phyloP scores from a whole-genome alignment of 2,797 vertebrate genomes.

The Squalus acanthias region DNA sequence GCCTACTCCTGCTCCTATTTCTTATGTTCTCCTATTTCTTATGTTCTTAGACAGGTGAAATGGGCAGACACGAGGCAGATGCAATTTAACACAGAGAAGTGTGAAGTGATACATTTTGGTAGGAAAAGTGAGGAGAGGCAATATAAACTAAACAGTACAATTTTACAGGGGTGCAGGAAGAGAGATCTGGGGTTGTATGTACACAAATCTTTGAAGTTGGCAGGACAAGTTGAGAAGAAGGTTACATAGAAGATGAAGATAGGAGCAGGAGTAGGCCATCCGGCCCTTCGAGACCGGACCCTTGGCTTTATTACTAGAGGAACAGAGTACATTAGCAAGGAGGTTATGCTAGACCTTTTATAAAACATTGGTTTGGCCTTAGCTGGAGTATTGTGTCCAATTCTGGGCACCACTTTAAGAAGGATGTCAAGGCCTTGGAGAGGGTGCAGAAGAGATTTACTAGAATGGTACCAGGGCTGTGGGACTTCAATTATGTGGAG shows the following conservation, averaged over 20 bases:
- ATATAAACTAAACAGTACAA: neutral
- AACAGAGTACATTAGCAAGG: neutral
- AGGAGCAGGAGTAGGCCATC: no score
- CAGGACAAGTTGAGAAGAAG: neutral
- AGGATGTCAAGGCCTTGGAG: neutral
- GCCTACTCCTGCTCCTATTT: no score
- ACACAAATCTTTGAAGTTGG: neutral
- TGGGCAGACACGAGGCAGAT: neutral
- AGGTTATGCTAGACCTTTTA: neutral
- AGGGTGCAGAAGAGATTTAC: neutral
- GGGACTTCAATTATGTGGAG: neutral
- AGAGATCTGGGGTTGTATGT: neutral
- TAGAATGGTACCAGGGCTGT: neutral
- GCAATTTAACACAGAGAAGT: neutral
- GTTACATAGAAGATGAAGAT: no score
- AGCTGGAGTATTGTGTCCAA: no score
- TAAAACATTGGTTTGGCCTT: no score
- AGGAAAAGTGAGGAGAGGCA: neutral
- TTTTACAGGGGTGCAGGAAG: neutral
- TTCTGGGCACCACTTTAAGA: neutral
- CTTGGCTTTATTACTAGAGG: neutral
- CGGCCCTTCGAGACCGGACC: no score
- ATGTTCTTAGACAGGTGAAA: neutral
- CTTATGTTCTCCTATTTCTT: no score
- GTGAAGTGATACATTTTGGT: neutral